Conservation (phyloP, 2,888 invertebrate genomes). For the Polyommatus icarus region DNA sequence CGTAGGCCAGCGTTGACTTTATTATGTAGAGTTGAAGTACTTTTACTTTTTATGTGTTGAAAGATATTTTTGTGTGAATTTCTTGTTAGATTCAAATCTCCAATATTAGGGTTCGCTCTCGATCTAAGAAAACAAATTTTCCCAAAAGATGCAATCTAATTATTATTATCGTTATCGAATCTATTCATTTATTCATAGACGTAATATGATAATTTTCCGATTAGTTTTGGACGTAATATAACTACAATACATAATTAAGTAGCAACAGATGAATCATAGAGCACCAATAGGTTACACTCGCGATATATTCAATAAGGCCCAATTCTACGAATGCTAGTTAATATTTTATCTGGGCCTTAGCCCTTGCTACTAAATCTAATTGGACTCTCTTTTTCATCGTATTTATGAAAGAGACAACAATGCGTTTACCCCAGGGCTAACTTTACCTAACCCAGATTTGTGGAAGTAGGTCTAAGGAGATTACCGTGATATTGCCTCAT, state of each 20-base stretch:
- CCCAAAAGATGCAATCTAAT: neutral
- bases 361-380: too few species aligned
- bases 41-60: neutral
- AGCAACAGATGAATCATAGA: neutral
- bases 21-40: neutral
- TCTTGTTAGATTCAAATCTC: neutral
- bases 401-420: neutral
- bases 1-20: neutral
- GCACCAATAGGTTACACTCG: neutral
- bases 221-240: neutral
- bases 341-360: too few species aligned
- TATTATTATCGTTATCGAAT: neutral
- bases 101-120: neutral
- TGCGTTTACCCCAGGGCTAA: neutral
- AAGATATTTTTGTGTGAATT: neutral
- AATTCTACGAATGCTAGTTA: neutral
- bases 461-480: neutral
- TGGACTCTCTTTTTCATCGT: neutral
- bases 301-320: neutral
- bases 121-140: neutral
- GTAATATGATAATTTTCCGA: neutral
- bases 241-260: neutral
- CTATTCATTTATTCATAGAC: neutral
- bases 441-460: neutral
- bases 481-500: slow-evolving; percentile 18